phyloP scores from a whole-genome alignment of 2,797 vertebrate genomes.

The Sebastes nivosus region DNA sequence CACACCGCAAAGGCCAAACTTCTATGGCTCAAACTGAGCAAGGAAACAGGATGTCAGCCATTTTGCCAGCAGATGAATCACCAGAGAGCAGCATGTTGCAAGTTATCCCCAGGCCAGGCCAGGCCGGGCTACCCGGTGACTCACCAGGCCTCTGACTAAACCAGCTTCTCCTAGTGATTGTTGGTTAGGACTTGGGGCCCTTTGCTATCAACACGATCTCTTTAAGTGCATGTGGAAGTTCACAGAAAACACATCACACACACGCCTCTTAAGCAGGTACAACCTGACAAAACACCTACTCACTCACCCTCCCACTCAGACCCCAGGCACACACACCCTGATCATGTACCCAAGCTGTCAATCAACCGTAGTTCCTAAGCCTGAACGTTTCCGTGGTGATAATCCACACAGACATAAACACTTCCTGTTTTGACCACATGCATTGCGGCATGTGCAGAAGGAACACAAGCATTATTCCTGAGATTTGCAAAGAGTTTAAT shows the following conservation, averaged over 20 bases:
- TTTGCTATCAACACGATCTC: conserved; percentile 8
- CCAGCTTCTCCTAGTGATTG: conserved; percentile 34
- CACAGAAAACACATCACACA: conserved; percentile 21
- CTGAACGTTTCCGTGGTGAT: conserved; percentile 53
- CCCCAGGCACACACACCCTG: conserved; percentile 27
- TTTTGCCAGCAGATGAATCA: conserved; percentile 73
- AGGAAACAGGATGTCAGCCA: conserved; percentile 73
- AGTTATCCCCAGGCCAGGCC: conserved; percentile 43
- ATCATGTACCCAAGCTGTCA: conserved; percentile 24
- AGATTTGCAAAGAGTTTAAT: not conserved
- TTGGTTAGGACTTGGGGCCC: conserved; percentile 13
- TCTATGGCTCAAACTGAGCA: conserved; percentile 29
- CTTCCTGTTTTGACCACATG: conserved; percentile 32
- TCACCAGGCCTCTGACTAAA: conserved; percentile 55
- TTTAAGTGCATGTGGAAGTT: conserved; percentile 14
- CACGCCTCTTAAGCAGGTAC: conserved; percentile 5
- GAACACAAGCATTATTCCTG: not conserved
- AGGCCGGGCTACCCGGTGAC: conserved; percentile 54
- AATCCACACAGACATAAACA: conserved; percentile 34
- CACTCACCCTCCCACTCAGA: conserved; percentile 9
- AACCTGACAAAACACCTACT: not conserved
- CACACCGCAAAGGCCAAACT: conserved; percentile 35
- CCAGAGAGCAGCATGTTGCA: conserved; percentile 38
- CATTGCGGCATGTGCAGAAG: not conserved
- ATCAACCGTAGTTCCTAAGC: conserved; percentile 41